These are phyloP conservation scores for Mesorhabditis sp. DNA, from an alignment of 2,888 invertebrate species.

Conservation along the genomic window DNA sequence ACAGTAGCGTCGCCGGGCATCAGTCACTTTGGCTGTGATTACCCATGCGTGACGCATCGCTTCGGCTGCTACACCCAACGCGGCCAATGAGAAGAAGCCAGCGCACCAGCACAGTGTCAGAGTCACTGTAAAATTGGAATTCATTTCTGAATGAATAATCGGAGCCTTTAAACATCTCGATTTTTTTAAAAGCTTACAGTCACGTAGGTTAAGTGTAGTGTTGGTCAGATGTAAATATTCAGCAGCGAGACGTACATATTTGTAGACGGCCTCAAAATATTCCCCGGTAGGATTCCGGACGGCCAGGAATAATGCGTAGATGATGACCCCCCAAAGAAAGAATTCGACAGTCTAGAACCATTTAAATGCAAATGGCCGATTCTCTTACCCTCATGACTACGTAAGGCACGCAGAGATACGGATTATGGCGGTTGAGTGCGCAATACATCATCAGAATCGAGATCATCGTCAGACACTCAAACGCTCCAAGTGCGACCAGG, in stretches of 20 bases:
- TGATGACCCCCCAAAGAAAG: not conserved
- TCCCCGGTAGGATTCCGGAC: not conserved
- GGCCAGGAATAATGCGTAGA: conserved; percentile 2
- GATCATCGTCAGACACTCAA: not conserved
- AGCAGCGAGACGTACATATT: not conserved
- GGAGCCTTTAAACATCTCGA: not conserved
- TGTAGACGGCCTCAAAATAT: not conserved
- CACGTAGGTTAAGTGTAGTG: not conserved
- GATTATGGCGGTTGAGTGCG: not conserved
- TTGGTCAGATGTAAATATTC: not conserved
- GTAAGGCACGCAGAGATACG: not conserved
- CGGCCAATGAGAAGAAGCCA: not conserved
- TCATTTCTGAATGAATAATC: not conserved
- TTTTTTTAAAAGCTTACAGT: not conserved
- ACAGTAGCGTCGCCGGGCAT: not conserved
- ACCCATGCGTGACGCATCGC: conserved; percentile 3
- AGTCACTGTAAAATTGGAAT: not conserved
- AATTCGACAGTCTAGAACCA: conserved; percentile 1
- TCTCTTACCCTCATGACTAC: not conserved
- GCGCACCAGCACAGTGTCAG: not conserved
- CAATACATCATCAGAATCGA: conserved; percentile 4
- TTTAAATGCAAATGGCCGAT: not conserved
- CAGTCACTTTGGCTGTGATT: conserved; percentile 1
- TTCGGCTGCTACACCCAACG: not conserved
- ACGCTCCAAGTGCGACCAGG: not conserved